Percentiles rank a stretch among this genome's conserved stretches.
Evolutionary conservation across 2,888 invertebrate species (phyloP).

Genomic region (Pardosa pseudoannulata): DNA sequence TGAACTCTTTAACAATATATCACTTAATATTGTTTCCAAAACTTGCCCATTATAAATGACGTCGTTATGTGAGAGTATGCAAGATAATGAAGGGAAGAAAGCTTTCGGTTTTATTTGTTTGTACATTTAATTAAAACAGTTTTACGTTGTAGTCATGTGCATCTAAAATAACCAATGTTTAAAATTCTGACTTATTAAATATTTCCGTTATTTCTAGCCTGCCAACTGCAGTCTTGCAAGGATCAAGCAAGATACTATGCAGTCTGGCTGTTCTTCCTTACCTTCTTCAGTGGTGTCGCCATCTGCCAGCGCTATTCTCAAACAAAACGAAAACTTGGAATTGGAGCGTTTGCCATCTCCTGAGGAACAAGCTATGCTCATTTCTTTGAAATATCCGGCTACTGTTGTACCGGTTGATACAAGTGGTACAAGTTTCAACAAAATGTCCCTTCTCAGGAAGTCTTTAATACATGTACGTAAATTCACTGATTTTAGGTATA

Average conservation of each 20-base stretch:
- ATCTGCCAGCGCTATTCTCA: conserved; percentile 34
- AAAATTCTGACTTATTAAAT: too few relatives aligned
- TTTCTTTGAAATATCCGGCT: conserved; percentile 83
- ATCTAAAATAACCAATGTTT: too few relatives aligned
- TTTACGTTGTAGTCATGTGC: too few relatives aligned
- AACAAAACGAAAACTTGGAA: conserved; percentile 81
- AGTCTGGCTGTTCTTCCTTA: conserved; percentile 69
- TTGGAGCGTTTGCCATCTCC: conserved; percentile 75
- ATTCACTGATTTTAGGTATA: not conserved
- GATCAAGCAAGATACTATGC: conserved; percentile 69
- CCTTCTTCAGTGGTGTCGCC: conserved; percentile 44
- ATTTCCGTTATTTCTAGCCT: conserved; percentile 73
- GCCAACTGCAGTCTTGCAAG: conserved; percentile 74
- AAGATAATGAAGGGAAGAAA: too few relatives aligned
- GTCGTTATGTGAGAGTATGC: too few relatives aligned
- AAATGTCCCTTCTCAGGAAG: conserved; percentile 90
- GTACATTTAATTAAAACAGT: too few relatives aligned
- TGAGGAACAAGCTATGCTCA: conserved; percentile 75
- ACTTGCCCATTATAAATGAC: too few relatives aligned
- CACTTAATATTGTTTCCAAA: too few relatives aligned
- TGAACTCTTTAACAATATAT: too few relatives aligned
- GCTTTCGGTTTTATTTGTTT: too few relatives aligned
- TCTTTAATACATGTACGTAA: conserved; percentile 83
- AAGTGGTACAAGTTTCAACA: conserved; percentile 90
- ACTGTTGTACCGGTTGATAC: conserved; percentile 93